Percentiles rank a stretch among this genome's conserved stretches.
Evolutionary conservation across 2,888 invertebrate genomes (phyloP).

Genomic region (Andricus curvator): DNA sequence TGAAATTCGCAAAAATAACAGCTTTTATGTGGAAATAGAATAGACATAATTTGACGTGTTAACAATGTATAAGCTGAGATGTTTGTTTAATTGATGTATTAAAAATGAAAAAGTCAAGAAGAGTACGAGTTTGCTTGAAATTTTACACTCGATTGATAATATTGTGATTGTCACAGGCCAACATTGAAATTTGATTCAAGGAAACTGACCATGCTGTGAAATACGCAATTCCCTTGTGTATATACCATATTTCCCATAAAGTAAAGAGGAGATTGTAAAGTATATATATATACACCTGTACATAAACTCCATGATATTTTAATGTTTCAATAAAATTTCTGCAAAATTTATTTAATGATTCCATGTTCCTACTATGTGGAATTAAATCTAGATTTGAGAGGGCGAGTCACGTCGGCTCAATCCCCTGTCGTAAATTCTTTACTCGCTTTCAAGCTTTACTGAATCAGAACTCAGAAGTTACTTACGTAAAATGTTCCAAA

Average conservation of each 20-base stretch:
- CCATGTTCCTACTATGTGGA: neutral
- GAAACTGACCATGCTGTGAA: neutral
- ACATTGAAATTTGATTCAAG: neutral
- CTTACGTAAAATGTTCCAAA: neutral
- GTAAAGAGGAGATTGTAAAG: neutral
- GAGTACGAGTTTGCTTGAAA: slow-evolving; percentile 16
- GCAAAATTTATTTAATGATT: neutral
- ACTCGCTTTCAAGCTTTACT: neutral
- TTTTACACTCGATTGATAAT: slow-evolving; percentile 1
- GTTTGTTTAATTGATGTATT: neutral
- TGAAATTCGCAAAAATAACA: neutral
- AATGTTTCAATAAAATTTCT: neutral
- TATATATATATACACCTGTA: neutral
- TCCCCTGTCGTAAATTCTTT: neutral
- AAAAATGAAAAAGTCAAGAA: slow-evolving; percentile 13
- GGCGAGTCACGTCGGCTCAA: neutral
- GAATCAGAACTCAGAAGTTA: neutral
- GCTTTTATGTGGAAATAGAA: neutral
- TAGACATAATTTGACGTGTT: neutral
- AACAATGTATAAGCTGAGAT: neutral
- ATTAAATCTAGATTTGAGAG: slow-evolving; percentile 7
- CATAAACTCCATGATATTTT: neutral
- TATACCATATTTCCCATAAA: neutral
- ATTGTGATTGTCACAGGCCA: slow-evolving; percentile 2
- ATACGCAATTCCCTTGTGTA: neutral